Percentiles rank a stretch among this genome's conserved stretches.
These are phyloP conservation scores for Hyperoplus lanceolatus DNA, from an alignment of 2,797 vertebrate species.

Conservation along the genomic window DNA sequence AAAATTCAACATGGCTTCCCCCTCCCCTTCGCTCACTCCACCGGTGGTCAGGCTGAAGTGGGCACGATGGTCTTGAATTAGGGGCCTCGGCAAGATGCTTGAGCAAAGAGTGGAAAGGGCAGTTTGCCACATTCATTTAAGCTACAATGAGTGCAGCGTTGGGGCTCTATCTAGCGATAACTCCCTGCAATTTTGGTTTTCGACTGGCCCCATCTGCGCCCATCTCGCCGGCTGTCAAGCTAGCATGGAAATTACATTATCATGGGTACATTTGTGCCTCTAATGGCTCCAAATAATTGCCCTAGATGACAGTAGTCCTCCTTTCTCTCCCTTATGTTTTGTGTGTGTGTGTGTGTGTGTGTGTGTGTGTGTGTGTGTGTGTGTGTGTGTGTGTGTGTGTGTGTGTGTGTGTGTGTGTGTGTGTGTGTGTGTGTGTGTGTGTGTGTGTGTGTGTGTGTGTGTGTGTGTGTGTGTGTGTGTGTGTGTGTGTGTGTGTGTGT, in stretches of 20 bases:
- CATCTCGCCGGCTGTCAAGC: conserved; percentile 63
- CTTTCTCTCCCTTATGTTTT: conserved; percentile 27
- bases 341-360: conserved; percentile 26
- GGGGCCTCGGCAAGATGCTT: conserved; percentile 56
- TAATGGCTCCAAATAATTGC: conserved; percentile 73
- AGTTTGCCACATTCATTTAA: conserved; percentile 72
- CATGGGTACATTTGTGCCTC: conserved; percentile 58
- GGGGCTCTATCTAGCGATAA: conserved; percentile 55
- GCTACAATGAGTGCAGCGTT: conserved; percentile 32
- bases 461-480: too few relatives aligned
- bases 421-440: too few relatives aligned
- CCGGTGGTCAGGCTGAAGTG: conserved; percentile 63
- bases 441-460: too few relatives aligned
- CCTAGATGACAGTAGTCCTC: conserved; percentile 40
- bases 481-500: too few relatives aligned
- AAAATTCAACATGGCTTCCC: conserved; percentile 52
- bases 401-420: too few relatives aligned
- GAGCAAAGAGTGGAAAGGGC: conserved; percentile 64
- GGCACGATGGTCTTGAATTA: conserved; percentile 76
- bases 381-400: conserved; percentile 12
- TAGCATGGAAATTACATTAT: conserved; percentile 67
- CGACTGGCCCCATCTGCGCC: conserved; percentile 60
- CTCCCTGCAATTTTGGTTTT: conserved; percentile 69
- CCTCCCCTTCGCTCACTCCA: conserved; percentile 34
- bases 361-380: conserved; percentile 31